These are phyloP conservation scores for Ariolimax columbianus DNA, from an alignment of 2,888 invertebrate genomes.

Conservation along the genomic window DNA sequence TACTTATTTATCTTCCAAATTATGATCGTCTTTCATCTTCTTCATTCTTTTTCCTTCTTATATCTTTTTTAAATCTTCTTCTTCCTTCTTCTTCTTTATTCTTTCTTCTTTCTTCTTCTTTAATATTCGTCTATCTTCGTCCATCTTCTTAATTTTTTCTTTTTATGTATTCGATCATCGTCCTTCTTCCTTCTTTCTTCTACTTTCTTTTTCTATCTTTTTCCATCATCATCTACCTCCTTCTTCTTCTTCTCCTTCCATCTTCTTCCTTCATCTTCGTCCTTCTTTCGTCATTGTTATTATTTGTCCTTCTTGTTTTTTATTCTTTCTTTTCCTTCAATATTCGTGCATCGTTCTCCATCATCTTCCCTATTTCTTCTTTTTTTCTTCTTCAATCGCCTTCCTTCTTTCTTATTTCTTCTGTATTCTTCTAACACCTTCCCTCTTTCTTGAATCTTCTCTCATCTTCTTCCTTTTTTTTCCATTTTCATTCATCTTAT, in stretches of 20 bases:
- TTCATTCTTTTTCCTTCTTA: no score
- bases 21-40: neutral
- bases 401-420: neutral
- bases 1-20: neutral
- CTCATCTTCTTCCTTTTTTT: neutral
- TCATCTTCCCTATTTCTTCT: no score
- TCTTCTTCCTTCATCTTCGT: neutral
- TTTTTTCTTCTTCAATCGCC: neutral
- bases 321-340: neutral
- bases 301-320: neutral
- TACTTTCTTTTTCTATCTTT: neutral
- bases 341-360: neutral
- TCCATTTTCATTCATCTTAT: neutral
- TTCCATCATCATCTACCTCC: neutral
- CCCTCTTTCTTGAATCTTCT: neutral
- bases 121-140: neutral
- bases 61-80: neutral
- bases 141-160: neutral
- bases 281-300: neutral
- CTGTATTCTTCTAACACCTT: neutral
- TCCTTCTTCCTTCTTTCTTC: slow-evolving; percentile 21
- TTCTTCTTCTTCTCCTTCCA: neutral
- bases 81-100: neutral
- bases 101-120: neutral
- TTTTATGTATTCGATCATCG: no score